These are phyloP conservation scores for Halcyon badia DNA, from an alignment of 2,797 vertebrate genomes.

Conservation along the genomic window DNA sequence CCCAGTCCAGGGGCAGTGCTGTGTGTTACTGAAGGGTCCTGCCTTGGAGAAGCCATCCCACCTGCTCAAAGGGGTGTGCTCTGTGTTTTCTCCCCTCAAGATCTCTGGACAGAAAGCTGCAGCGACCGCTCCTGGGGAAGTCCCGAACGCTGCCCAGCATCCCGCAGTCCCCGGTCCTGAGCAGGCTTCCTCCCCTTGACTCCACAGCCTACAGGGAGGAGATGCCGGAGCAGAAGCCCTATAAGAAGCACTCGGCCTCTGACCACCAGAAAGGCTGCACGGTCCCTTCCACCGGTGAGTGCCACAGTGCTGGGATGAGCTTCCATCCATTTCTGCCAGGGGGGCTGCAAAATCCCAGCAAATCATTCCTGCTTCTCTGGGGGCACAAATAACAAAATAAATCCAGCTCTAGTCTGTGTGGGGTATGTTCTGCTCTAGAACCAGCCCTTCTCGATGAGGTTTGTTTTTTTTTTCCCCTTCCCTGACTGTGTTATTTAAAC, in stretches of 20 bases:
- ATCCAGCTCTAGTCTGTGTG: accelerated
- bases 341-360: neutral
- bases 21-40: neutral
- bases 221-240: conserved; percentile 67
- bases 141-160: conserved; percentile 93
- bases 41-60: neutral
- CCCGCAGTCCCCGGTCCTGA: conserved; percentile 90
- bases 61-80: neutral
- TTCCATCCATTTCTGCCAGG: neutral
- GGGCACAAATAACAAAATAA: neutral
- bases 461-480: neutral
- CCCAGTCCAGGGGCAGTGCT: accelerated
- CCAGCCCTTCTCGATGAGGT: neutral
- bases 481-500: neutral
- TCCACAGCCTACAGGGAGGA: neutral
- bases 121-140: conserved; percentile 90
- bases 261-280: conserved; percentile 85
- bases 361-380: neutral
- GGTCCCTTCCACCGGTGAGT: conserved; percentile 88
- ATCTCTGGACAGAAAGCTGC: conserved; percentile 90
- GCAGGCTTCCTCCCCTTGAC: conserved; percentile 83
- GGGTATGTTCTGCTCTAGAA: neutral
- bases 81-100: conserved; percentile 65
- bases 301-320: accelerated
- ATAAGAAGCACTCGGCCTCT: conserved; percentile 58